Percentiles rank a stretch among this genome's conserved stretches.
These are phyloP conservation scores for Pseudopipra pipra DNA, from an alignment of 2,113 vertebrate genomes.

Conservation along the genomic window DNA sequence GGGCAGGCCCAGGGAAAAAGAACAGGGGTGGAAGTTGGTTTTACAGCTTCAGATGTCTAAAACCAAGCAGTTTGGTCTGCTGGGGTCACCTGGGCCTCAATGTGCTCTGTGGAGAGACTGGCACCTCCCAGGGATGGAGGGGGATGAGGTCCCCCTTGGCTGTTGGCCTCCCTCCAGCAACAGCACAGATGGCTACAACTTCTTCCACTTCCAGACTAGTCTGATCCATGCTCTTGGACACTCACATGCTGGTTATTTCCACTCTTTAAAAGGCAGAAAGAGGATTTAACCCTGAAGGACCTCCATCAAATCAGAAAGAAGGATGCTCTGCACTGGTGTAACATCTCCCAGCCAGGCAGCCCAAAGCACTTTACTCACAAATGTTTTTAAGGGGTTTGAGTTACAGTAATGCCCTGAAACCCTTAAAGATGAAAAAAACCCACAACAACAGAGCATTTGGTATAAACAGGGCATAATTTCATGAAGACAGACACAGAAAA, in stretches of 20 bases:
- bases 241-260: slow-evolving; percentile 17
- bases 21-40: neutral
- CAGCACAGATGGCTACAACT: slow-evolving; percentile 21
- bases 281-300: slow-evolving; percentile 41
- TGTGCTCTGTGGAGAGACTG: neutral
- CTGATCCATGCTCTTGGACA: neutral
- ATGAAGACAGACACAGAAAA: neutral
- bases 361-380: neutral
- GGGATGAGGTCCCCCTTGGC: neutral
- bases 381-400: neutral
- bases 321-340: neutral
- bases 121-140: neutral
- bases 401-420: slow-evolving; percentile 1
- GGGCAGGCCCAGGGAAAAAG: neutral
- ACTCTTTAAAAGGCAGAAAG: slow-evolving; percentile 23
- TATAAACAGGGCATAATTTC: neutral
- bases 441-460: neutral
- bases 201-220: neutral
- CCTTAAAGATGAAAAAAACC: neutral
- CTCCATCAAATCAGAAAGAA: neutral
- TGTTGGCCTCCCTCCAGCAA: neutral
- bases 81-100: neutral
- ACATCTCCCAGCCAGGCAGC: neutral
- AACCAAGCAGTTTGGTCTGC: neutral
- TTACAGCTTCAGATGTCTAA: neutral